These are phyloP conservation scores for Dolichotis patagonum DNA, from an alignment of 2,113 vertebrate species.

Conservation along the genomic window DNA sequence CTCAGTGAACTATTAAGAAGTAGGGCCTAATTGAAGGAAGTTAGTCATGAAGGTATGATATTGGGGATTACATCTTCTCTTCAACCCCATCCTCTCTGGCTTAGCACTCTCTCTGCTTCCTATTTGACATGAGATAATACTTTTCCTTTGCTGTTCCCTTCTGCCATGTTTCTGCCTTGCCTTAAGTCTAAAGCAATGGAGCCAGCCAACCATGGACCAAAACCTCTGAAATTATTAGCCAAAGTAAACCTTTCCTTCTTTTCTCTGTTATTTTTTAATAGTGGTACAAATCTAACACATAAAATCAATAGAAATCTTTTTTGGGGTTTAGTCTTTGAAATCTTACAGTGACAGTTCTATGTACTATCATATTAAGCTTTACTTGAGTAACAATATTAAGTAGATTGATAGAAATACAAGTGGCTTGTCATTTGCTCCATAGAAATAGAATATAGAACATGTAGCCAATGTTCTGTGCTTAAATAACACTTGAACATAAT, in stretches of 20 bases:
- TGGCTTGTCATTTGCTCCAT: not conserved
- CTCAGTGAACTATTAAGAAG: not conserved
- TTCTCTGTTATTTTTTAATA: not conserved
- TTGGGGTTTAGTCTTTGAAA: not conserved
- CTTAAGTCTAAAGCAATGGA: not conserved
- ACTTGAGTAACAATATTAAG: not conserved
- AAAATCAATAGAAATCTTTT: not conserved
- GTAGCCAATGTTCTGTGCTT: slow-evolving; percentile 13
- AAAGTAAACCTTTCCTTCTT: not conserved
- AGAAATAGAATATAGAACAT: not conserved
- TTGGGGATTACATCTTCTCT: not conserved
- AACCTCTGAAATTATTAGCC: not conserved
- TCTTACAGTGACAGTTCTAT: not conserved
- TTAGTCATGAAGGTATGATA: not conserved
- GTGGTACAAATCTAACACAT: not conserved
- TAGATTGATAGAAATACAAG: not conserved
- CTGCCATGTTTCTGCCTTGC: not conserved
- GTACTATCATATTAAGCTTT: slow-evolving; percentile 5
- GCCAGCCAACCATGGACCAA: not conserved
- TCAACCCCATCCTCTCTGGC: not conserved
- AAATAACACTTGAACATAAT: slow-evolving; percentile 21
- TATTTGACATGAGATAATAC: not conserved
- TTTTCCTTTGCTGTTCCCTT: not conserved
- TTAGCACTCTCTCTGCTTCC: not conserved
- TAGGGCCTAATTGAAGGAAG: not conserved